Conservation (phyloP, 2,797 vertebrate species). For the Limosa lapponica region DNA sequence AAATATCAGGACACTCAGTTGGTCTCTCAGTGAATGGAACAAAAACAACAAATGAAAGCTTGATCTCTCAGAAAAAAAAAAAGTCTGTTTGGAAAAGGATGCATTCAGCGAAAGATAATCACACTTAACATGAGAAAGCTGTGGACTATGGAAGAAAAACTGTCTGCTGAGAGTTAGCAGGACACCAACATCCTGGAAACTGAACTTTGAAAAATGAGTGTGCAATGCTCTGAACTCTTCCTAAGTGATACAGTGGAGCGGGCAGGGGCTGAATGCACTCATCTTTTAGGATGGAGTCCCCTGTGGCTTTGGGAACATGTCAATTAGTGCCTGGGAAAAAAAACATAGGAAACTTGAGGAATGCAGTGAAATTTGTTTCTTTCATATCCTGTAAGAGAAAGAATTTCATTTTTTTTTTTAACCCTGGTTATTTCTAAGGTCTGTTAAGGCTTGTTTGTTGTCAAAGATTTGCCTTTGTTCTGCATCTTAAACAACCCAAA, state of each 20-base stretch:
- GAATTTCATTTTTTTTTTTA: not conserved
- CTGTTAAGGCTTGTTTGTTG: conserved; percentile 29
- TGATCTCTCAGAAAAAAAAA: not conserved
- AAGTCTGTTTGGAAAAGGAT: not conserved
- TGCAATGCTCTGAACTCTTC: not conserved
- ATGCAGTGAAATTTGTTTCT: not conserved
- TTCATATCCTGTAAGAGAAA: conserved; percentile 23
- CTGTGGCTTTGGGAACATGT: not conserved
- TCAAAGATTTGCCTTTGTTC: conserved; percentile 54
- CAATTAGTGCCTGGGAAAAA: conserved; percentile 15
- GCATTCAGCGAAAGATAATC: not conserved
- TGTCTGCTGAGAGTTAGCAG: conserved; percentile 9
- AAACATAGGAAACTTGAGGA: not conserved
- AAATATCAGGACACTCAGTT: not conserved
- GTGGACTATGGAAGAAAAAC: not conserved
- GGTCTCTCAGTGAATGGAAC: not conserved
- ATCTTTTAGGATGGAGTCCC: not conserved
- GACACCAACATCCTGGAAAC: not conserved
- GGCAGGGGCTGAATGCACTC: not conserved
- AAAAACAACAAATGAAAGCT: not conserved
- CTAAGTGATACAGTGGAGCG: not conserved
- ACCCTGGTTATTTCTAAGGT: not conserved
- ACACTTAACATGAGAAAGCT: not conserved
- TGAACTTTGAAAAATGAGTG: not conserved
- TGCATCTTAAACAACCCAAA: conserved; percentile 27